phyloP scores from a whole-genome alignment of 1,140 invertebrate species.

The Drosophila suzukii region DNA sequence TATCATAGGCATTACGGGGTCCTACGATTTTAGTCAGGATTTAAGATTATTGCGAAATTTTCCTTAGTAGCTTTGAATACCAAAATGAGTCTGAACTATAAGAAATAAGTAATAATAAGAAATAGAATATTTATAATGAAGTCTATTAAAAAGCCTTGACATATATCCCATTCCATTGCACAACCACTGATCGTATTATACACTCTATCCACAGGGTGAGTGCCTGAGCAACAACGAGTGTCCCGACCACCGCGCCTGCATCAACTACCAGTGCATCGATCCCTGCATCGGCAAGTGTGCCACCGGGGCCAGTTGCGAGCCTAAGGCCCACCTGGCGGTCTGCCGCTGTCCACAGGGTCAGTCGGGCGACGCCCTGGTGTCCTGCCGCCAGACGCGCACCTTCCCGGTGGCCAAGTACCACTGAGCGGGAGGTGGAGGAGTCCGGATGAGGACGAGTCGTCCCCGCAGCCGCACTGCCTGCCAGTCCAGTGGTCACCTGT shows the following conservation, averaged over 20 bases:
- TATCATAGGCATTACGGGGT: too few species aligned
- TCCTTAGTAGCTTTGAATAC: too few species aligned
- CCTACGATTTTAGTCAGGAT: too few species aligned
- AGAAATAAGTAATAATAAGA: too few species aligned
- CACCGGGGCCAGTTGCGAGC: conserved; percentile 85
- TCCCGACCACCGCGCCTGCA: conserved; percentile 89
- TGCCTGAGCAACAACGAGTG: conserved; percentile 91
- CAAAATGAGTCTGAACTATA: too few species aligned
- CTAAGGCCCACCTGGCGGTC: conserved; percentile 89
- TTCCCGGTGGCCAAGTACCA: conserved; percentile 83
- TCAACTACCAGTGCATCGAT: conserved; percentile 90
- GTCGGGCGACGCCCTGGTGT: conserved; percentile 89
- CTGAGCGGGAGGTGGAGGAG: conserved; percentile 23
- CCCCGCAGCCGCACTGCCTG: conserved; percentile 62
- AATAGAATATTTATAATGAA: too few species aligned
- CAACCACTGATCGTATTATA: too few species aligned
- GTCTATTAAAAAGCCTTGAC: too few species aligned
- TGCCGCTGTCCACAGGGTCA: conserved; percentile 93
- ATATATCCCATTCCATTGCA: too few species aligned
- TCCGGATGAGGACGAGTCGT: not conserved
- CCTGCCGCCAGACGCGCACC: conserved; percentile 77
- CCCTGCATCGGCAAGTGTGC: conserved; percentile 93
- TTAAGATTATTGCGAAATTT: too few species aligned
- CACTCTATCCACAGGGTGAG: conserved; percentile 86
- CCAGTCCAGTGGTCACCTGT: conserved; percentile 35